Conservation (phyloP, 2,797 vertebrate species). For the Pampus argenteus region DNA sequence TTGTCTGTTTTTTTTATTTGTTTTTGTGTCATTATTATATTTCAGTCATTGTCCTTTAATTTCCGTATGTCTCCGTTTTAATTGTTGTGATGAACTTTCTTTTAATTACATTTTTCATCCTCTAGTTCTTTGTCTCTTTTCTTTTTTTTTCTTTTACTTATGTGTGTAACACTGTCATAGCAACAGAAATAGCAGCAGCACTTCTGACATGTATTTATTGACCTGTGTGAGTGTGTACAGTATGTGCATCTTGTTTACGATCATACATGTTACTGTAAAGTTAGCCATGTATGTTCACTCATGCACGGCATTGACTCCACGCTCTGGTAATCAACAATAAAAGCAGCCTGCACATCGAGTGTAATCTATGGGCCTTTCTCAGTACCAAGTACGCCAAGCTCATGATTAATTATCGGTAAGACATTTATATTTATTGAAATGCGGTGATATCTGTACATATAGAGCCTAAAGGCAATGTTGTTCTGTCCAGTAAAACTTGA, state of each 20-base stretch:
- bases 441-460: no score
- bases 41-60: not conserved
- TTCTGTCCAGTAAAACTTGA: no score
- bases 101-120: not conserved
- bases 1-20: not conserved
- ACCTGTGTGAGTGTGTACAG: not conserved
- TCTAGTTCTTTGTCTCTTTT: no score
- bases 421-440: no score
- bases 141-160: no score
- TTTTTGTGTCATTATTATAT: not conserved
- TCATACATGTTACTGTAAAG: conserved; percentile 32
- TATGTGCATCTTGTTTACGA: not conserved
- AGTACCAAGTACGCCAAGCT: no score
- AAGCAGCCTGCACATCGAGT: conserved; percentile 19
- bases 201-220: not conserved
- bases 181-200: not conserved
- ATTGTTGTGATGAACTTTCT: not conserved
- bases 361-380: no score
- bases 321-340: conserved; percentile 42
- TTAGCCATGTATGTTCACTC: conserved; percentile 32
- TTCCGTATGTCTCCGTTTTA: not conserved
- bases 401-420: no score
- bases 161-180: no score
- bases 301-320: conserved; percentile 26
- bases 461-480: no score